Evolutionary conservation across 2,888 invertebrate species (phyloP).

Genomic region (Ellobium chinense): DNA sequence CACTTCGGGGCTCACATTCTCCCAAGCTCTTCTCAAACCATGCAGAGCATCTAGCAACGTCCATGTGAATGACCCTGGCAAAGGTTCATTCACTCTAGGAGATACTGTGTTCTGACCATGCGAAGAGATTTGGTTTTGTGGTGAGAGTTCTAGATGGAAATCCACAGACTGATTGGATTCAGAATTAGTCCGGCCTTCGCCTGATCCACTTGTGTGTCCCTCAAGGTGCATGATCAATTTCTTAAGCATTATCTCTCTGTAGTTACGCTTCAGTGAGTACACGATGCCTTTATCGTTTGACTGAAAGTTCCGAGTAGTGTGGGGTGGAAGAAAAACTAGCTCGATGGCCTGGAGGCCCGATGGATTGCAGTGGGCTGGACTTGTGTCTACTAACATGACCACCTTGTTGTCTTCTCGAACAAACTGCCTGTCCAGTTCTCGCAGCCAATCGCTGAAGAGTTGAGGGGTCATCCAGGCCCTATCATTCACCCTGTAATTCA

Average conservation of each 20-base stretch:
- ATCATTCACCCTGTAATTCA: neutral
- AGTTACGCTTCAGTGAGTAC: neutral
- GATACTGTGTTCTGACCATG: too few relatives aligned
- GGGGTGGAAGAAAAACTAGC: neutral
- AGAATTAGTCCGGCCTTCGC: too few relatives aligned
- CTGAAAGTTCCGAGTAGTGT: neutral
- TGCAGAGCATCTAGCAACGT: too few relatives aligned
- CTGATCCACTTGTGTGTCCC: too few relatives aligned
- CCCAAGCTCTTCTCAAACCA: too few relatives aligned
- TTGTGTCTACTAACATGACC: neutral
- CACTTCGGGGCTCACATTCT: too few relatives aligned
- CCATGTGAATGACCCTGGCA: too few relatives aligned
- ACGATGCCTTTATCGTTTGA: neutral
- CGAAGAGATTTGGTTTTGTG: too few relatives aligned
- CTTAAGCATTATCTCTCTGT: neutral
- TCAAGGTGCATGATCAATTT: too few relatives aligned
- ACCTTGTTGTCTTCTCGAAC: neutral
- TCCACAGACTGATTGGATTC: too few relatives aligned
- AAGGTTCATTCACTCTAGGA: too few relatives aligned
- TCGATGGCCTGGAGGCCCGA: neutral
- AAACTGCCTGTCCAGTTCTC: neutral
- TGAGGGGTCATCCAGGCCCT: neutral
- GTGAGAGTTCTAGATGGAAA: too few relatives aligned
- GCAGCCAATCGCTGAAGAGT: neutral
- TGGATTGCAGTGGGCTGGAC: neutral